Evolutionary conservation across 2,888 invertebrate species (phyloP).

Genomic region (Glyphotaelius pellucidus): DNA sequence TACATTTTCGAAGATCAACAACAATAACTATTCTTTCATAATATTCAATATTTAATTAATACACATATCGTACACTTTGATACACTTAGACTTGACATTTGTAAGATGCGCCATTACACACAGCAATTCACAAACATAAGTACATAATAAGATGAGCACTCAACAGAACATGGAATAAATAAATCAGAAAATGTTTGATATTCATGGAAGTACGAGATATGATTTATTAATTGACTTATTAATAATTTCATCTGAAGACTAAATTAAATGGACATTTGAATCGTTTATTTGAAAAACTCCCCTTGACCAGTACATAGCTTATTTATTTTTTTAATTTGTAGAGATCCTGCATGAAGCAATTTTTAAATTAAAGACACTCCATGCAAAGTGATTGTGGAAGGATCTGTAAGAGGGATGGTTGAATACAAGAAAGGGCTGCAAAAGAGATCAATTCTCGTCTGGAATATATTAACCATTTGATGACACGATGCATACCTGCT

Average conservation of each 20-base stretch:
- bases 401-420: no score
- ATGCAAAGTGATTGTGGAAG: no score
- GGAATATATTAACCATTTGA: no score
- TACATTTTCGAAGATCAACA: constrained; percentile 66
- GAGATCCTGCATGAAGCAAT: no score
- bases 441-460: no score
- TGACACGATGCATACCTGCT: no score
- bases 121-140: background rate
- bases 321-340: no score
- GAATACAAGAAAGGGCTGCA: no score
- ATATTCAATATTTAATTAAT: constrained; percentile 12
- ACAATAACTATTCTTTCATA: constrained; percentile 66
- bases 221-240: background rate
- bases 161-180: background rate
- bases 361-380: no score
- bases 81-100: constrained; percentile 33
- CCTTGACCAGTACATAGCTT: no score
- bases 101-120: background rate
- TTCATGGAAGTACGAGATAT: background rate
- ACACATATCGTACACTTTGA: constrained; percentile 40
- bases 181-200: background rate
- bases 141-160: background rate
- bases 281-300: no score
- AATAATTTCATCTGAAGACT: background rate
- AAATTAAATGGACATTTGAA: background rate